phyloP scores from a whole-genome alignment of 2,797 vertebrate genomes.

The Sebastes goodei region DNA sequence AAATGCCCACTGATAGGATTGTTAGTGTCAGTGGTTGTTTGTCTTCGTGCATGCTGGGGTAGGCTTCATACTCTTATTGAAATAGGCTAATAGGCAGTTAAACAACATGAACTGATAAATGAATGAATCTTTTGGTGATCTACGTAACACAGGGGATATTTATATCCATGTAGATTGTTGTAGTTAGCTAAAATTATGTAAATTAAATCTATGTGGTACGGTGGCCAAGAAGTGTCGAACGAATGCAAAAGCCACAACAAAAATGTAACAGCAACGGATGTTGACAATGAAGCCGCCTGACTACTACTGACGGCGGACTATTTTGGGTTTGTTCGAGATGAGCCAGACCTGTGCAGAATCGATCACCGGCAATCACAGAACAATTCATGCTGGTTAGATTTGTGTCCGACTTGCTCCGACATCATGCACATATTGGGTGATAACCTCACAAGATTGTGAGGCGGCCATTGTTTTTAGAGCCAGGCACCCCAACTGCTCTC shows the following conservation, averaged over 20 bases:
- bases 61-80: neutral
- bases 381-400: too few species aligned
- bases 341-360: too few species aligned
- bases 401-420: too few species aligned
- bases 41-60: neutral
- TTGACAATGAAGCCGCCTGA: neutral
- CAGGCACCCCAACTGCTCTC: neutral
- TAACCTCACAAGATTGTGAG: too few species aligned
- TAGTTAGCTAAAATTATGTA: neutral
- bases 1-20: slow-evolving; percentile 2
- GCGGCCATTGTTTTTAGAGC: neutral
- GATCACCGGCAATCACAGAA: too few species aligned
- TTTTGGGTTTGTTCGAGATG: neutral
- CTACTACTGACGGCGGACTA: neutral
- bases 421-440: too few species aligned
- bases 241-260: too few species aligned
- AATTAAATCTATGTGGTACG: neutral
- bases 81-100: neutral
- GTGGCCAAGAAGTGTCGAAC: too few species aligned
- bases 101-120: neutral
- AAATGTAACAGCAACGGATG: too few species aligned
- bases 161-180: neutral
- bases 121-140: neutral
- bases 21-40: slow-evolving; percentile 3
- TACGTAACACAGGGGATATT: neutral